These are phyloP conservation scores for Eugnorisma glareosa DNA, from an alignment of 2,888 invertebrate species.

Conservation along the genomic window DNA sequence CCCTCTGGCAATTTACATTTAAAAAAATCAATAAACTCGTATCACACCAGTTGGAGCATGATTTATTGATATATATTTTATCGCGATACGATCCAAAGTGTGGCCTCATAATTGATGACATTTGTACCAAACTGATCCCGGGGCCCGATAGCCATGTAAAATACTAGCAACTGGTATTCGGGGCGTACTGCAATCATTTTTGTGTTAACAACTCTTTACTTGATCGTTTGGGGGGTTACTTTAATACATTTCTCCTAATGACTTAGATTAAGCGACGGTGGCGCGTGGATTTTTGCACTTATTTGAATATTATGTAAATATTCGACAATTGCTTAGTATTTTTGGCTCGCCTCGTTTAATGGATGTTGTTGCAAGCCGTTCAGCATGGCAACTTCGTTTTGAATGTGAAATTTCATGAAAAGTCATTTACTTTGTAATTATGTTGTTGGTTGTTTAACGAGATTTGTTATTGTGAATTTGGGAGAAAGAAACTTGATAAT, in stretches of 20 bases:
- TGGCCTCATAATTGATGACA: conserved; percentile 87
- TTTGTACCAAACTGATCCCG: conserved; percentile 78
- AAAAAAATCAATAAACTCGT: conserved; percentile 88
- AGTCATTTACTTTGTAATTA: conserved; percentile 31
- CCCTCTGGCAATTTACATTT: conserved; percentile 87
- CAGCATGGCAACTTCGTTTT: conserved; percentile 41
- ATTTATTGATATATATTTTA: conserved; percentile 90
- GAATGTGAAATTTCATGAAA: conserved; percentile 55
- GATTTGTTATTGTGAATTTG: neutral
- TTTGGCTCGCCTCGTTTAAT: conserved; percentile 71
- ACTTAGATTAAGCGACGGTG: conserved; percentile 76
- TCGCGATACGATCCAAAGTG: conserved; percentile 88
- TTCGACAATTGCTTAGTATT: conserved; percentile 74
- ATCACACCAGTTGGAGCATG: conserved; percentile 85
- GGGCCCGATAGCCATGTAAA: conserved; percentile 65
- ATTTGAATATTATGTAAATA: conserved; percentile 87
- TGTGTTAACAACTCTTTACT: conserved; percentile 88
- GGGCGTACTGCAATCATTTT: conserved; percentile 83
- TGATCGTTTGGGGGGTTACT: conserved; percentile 54
- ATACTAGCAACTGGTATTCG: conserved; percentile 54
- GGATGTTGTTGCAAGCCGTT: conserved; percentile 56
- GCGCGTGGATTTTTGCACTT: conserved; percentile 81
- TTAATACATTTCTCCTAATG: conserved; percentile 86
- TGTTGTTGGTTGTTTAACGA: conserved; percentile 20
- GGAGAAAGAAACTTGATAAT: neutral